phyloP scores from a whole-genome alignment of 2,113 vertebrate species.

The Chaenogobius annularis region DNA sequence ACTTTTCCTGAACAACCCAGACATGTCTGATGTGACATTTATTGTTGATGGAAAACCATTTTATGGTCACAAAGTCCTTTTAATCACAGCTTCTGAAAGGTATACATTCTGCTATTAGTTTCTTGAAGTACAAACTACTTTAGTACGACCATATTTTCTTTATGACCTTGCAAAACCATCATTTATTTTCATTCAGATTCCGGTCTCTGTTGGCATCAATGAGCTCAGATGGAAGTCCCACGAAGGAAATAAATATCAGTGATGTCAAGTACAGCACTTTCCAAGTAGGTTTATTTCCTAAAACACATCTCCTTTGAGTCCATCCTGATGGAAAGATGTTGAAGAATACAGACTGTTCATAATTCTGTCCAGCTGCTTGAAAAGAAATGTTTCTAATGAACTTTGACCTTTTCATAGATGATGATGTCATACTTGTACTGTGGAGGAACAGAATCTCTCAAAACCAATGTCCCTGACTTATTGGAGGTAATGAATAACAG shows the following conservation, averaged over 20 bases:
- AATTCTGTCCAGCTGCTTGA: background rate
- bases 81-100: constrained; percentile 95
- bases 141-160: background rate
- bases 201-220: constrained; percentile 86
- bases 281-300: constrained; percentile 75
- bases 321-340: background rate
- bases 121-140: background rate
- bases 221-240: constrained; percentile 76
- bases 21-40: constrained; percentile 98
- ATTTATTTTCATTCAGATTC: constrained; percentile 79
- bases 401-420: constrained; percentile 77
- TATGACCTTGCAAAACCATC: background rate
- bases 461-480: constrained; percentile 84
- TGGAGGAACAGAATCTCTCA: constrained; percentile 88
- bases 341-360: background rate
- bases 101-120: constrained; percentile 50
- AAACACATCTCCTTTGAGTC: background rate
- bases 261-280: constrained; percentile 92
- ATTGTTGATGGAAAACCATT: constrained; percentile 92
- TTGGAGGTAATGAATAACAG: constrained; percentile 83
- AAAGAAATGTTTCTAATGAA: background rate
- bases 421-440: constrained; percentile 98
- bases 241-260: constrained; percentile 86
- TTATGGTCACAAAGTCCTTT: constrained; percentile 94
- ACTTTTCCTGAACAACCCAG: constrained; percentile 95